Evolutionary conservation across 2,888 invertebrate species (phyloP), one percentile per base, ranked within the genome.

Genomic region (Halocaridina rubra): DNA sequence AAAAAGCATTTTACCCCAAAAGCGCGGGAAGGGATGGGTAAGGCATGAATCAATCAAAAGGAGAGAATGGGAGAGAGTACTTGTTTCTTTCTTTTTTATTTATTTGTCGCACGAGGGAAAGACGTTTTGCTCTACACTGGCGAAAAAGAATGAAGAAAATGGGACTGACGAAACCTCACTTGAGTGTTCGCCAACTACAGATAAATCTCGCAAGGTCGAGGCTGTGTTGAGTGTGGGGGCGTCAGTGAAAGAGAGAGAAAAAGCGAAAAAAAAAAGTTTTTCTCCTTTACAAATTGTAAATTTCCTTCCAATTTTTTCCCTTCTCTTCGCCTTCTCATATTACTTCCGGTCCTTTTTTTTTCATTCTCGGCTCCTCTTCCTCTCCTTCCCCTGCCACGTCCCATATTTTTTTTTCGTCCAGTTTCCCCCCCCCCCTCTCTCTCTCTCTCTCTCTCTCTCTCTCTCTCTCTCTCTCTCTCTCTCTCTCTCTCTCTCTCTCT

Each of bases 21-120:
- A 81, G 81, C 81, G 81, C 81, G 81, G 76, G 76, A 81, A 81
- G 57, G n/a, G n/a, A n/a, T 53, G n/a, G 61, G 64, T 53, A 77
- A 77, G 69, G 69, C 76, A 69, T 69, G 80, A 75, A 61, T 76
- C 76, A 81, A 76, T 81, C 30, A 30, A 27, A 77, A 46, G 69
- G 32, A 76, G 32, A 81, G 32, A 57, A 75, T 33, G 16, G n/a
- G 53, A 57, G 32, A 33, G 32, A 57, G 53, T 30, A 81, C 24
- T 24, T 19, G 22, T 32, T 69, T 8, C 4, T 30, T 57, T 30
- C 22, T 19, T 29, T 19, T n/a, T 19, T 59, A 13, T 16, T 7
- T 22, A 19, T 7, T 59, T 8, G n/a, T 57, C 13, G 13, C 10
- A 24, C 7, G 4, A 3, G 7, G 16, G 29, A 59, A 10, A 59